Evolutionary conservation across 1,140 invertebrate genomes (phyloP), one percentile per base, ranked within the genome.

Genomic region (Hormaphis cornu): DNA sequence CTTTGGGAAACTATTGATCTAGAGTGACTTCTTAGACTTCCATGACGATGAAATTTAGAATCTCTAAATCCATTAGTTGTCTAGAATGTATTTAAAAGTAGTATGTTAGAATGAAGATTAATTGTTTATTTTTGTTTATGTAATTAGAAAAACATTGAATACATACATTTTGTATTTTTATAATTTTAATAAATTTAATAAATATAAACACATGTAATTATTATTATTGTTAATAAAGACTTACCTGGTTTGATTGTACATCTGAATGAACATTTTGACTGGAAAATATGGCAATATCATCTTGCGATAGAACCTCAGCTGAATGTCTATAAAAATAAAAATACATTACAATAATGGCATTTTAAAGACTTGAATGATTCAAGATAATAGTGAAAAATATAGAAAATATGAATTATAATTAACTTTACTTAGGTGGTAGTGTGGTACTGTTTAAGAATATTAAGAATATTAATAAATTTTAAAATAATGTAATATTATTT

Each of bases 241-340:
- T 66, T 50, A 66, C 61, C 61, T 48, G 42, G 50, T 7, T 50
- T 1, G 61, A 48, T 50, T 48, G 18, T 33, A 24, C 26, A 50
- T 66, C 61, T 66, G 50, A 48, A 50, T 35, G 48, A 35, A 44
- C 33, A 66, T 46, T 66, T 30, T 28, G 42, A 66, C 28, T 46
- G 6, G 61, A 66, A 48, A 66, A 48, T 20, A 66, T 20, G 24
- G 61, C 40, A 50, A 66, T 66, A 46, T 66, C 61, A 16, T 71
- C 70, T 37, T 59, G 70, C 22, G 58, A 53, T 18, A 63, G 18
- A 54, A 66, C 66, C 28, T 71, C 59, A 4, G 48, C 70, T 3
- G 70, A 59, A 70, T 70, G 40, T 58, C 54, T 58, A 40, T 24
- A 58, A 58, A 6, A 33, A 33, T 6, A 33, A 33, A 9, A 33